These are phyloP conservation scores for Siderastrea radians DNA, from an alignment of 92 coral and sea anemone genomes.

Conservation along the genomic window DNA sequence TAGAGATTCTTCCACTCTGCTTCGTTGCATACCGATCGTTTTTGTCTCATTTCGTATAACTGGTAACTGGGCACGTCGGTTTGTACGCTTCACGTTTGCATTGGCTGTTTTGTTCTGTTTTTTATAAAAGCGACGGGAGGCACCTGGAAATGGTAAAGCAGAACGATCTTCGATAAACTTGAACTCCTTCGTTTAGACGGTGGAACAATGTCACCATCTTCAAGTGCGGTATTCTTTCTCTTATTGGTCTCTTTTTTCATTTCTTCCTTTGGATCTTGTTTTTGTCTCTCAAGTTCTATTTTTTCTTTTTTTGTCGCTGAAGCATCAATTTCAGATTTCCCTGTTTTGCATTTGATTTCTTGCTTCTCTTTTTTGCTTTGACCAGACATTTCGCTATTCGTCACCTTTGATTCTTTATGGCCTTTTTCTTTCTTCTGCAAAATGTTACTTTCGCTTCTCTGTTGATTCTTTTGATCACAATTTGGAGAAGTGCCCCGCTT, in stretches of 20 bases:
- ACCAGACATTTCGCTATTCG: too few relatives aligned
- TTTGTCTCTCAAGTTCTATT: neutral
- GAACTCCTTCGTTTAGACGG: too few relatives aligned
- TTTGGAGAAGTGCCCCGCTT: neutral
- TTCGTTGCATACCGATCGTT: slow-evolving; percentile 25
- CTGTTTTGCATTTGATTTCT: too few relatives aligned
- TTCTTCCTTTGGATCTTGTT: neutral
- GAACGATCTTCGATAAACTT: slow-evolving; percentile 36
- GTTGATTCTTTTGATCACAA: neutral
- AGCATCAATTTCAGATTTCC: neutral
- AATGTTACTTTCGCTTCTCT: neutral
- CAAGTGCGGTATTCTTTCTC: neutral
- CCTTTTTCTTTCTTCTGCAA: neutral
- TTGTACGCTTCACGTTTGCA: slow-evolving; percentile 11
- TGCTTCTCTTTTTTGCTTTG: neutral
- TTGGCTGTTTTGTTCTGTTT: slow-evolving; percentile 28
- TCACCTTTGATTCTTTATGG: neutral
- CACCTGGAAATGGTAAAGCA: slow-evolving; percentile 40
- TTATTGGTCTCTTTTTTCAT: neutral
- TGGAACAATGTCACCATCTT: too few relatives aligned
- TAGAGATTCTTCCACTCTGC: slow-evolving; percentile 30
- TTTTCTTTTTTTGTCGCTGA: neutral
- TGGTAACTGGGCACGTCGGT: slow-evolving; percentile 6
- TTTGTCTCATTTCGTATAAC: neutral
- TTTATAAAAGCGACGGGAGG: slow-evolving; percentile 30